phyloP scores from a whole-genome alignment of 2,888 invertebrate genomes.

The Lysandra coridon region DNA sequence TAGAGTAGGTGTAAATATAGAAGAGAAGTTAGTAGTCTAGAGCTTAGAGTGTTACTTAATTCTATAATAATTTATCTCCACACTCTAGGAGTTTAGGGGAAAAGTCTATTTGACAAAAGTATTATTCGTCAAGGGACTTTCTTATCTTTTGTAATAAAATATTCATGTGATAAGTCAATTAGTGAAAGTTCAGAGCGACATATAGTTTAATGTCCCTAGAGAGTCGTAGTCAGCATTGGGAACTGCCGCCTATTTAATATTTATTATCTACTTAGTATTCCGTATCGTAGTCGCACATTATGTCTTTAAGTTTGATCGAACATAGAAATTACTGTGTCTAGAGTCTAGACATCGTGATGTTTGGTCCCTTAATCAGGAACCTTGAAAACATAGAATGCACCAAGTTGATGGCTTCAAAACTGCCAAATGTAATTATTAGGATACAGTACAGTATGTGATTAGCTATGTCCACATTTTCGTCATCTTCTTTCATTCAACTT shows the following conservation, averaged over 20 bases:
- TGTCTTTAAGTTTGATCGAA: background rate
- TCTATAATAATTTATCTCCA: background rate
- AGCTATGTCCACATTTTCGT: no score
- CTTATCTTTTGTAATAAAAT: background rate
- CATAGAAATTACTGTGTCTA: background rate
- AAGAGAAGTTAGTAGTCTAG: no score
- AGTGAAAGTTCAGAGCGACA: constrained; percentile 12
- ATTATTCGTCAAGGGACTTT: background rate
- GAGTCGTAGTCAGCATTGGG: background rate
- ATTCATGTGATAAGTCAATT: constrained; percentile 9
- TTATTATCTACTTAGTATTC: constrained; percentile 24
- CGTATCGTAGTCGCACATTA: background rate
- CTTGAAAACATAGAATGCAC: background rate
- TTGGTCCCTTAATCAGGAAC: background rate
- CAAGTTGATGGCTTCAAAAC: background rate
- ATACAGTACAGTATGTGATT: no score
- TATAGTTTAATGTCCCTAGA: constrained; percentile 8
- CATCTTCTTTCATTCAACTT: no score
- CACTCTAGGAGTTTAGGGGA: background rate
- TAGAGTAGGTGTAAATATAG: background rate
- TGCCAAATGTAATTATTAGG: no score
- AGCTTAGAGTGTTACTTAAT: no score
- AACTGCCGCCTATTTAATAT: constrained; percentile 21
- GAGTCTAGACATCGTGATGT: background rate
- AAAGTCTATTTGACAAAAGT: background rate